Conservation (phyloP, 2,888 invertebrate species). For the Lucinisca nassula region DNA sequence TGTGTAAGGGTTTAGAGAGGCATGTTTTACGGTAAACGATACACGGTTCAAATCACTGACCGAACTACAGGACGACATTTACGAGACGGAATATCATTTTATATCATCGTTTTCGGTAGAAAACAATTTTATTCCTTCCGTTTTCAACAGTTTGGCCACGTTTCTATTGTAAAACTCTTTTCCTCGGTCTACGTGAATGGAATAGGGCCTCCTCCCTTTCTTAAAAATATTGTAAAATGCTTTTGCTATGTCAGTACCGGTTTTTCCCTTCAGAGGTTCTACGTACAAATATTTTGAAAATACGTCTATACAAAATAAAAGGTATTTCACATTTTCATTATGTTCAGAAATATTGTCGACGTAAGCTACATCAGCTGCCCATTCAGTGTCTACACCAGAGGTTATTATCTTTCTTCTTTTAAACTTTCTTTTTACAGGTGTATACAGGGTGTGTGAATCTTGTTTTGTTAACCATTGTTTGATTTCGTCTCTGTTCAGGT, state of each 20-base stretch:
- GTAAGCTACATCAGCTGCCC: not conserved
- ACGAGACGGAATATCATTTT: slow-evolving; percentile 17
- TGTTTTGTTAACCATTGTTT: not conserved
- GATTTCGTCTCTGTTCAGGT: not conserved
- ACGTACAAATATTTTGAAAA: not conserved
- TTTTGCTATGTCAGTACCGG: not conserved
- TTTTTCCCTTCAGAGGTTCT: not conserved
- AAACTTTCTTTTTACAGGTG: not conserved
- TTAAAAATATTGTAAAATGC: not conserved
- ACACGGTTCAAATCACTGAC: slow-evolving; percentile 7
- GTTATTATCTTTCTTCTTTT: not conserved
- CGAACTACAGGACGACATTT: not conserved
- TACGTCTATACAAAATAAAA: not conserved
- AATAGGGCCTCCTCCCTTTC: not conserved
- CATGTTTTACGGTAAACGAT: slow-evolving; percentile 17
- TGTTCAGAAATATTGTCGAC: not conserved
- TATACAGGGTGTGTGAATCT: not conserved
- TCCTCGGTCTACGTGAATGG: not conserved
- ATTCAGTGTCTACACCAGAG: not conserved
- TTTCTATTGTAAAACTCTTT: not conserved
- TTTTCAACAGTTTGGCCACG: not conserved
- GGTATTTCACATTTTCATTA: not conserved
- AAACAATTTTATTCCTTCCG: not conserved
- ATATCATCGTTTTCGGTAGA: not conserved
- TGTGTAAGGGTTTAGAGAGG: slow-evolving; percentile 1